A percentile compares a stretch with the other conserved stretches of the same genome.
Conservation (phyloP, 2,113 vertebrate genomes). For the Agelaius tricolor region DNA sequence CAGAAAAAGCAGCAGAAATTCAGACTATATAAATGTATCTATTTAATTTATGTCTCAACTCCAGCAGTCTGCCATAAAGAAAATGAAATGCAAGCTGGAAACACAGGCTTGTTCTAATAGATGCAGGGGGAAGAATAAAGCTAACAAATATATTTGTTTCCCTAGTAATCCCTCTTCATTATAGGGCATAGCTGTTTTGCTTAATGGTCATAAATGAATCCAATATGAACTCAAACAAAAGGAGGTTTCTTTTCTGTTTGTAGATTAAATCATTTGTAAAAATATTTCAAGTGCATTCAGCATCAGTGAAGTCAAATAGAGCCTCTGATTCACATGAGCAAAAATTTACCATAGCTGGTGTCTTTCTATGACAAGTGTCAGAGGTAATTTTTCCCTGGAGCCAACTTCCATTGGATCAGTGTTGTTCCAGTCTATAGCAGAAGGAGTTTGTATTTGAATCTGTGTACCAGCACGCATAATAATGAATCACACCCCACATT, state of each 20-base stretch:
- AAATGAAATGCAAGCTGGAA: conserved; percentile 53
- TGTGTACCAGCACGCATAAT: neutral
- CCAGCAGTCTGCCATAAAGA: conserved; percentile 35
- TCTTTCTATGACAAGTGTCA: conserved; percentile 14
- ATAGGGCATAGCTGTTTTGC: conserved; percentile 59
- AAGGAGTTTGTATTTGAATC: neutral
- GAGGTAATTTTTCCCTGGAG: conserved; percentile 52
- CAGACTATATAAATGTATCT: conserved; percentile 20
- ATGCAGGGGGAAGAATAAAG: conserved; percentile 49
- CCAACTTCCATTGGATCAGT: conserved; percentile 27
- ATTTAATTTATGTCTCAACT: conserved; percentile 37
- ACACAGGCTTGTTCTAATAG: conserved; percentile 40
- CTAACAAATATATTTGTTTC: conserved; percentile 60
- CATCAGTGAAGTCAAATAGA: conserved; percentile 67
- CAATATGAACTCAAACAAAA: conserved; percentile 48
- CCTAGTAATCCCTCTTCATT: conserved; percentile 58
- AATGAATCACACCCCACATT: conserved; percentile 53
- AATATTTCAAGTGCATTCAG: conserved; percentile 51
- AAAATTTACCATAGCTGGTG: neutral
- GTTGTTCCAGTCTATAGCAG: neutral
- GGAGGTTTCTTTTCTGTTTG: conserved; percentile 20
- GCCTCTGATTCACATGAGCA: conserved; percentile 1
- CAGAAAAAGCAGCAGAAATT: conserved; percentile 29
- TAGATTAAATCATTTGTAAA: conserved; percentile 66
- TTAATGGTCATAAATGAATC: conserved; percentile 67